Evolutionary conservation across 2,888 invertebrate genomes (phyloP).

Genomic region (Drosophila percnosoma): DNA sequence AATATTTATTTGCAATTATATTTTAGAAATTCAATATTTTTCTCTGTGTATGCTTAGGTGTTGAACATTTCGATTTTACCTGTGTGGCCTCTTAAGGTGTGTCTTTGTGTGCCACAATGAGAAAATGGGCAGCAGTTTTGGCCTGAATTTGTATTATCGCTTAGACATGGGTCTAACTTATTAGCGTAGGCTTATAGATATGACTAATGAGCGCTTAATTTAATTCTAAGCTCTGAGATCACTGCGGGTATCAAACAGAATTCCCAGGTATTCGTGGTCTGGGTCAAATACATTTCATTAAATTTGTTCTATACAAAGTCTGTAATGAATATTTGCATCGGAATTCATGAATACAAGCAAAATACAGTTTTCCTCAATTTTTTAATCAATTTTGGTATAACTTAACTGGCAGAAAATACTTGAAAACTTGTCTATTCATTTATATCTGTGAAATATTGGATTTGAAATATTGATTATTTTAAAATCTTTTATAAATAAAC

Average conservation of each 20-base stretch:
- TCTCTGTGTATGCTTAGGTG: constrained; percentile 1
- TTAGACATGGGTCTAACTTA: not conserved
- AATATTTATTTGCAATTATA: not conserved
- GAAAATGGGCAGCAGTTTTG: constrained; percentile 18
- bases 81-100: constrained; percentile 22
- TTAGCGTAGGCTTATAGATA: constrained; percentile 1
- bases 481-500: not conserved
- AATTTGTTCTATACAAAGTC: not conserved
- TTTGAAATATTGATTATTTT: not conserved
- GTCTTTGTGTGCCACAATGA: not conserved
- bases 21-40: not conserved
- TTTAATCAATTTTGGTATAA: constrained; percentile 3
- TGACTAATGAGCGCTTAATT: constrained; percentile 17
- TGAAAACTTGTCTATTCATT: constrained; percentile 21
- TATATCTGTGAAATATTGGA: not conserved
- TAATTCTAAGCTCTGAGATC: constrained; percentile 1
- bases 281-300: not conserved
- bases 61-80: constrained; percentile 22
- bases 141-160: constrained; percentile 3
- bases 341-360: not conserved
- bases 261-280: not conserved
- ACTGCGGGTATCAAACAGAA: not conserved
- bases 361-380: not conserved
- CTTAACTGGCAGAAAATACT: constrained; percentile 12
- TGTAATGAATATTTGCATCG: not conserved